Evolutionary conservation across 2,888 invertebrate species (phyloP), one percentile per base, ranked within the genome.

Genomic region (Rhimphoctona megacephalus): DNA sequence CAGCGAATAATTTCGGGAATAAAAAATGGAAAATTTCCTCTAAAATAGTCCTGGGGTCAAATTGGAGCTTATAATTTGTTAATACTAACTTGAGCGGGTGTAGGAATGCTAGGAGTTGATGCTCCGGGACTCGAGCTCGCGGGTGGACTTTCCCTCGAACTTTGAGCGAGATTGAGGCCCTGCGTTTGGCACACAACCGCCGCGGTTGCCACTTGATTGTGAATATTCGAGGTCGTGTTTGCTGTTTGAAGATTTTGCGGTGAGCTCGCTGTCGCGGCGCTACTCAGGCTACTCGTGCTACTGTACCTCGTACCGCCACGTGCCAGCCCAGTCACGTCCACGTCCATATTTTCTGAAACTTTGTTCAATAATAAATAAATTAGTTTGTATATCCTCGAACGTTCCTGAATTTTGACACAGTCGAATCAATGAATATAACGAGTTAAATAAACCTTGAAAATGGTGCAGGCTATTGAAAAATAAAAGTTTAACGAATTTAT

Each of bases 241-340:
- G 85, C 86, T 33, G 90, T 87, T 73, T 94, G 94, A 57, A 92
- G 89, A 79, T 92, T 92, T 83, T 94, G 94, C 19, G 95, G 95
- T 87, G 95, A 95, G 89, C 95, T 95, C 84, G 95, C 94, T 86
- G 95, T 95, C 77, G 95, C 94, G 66, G 94, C 95, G 90, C 95
- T 95, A 85, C 95, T 95, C 85, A 95, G 91, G 87, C 95, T 95
- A 89, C 95, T 95, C 67, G 95, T 95, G 89, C 95, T 95, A 89
- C 95, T 95, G 88, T 95, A 95, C 90, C 95, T 92, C 19, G 94
- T 93, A 39, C 93, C 94, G 79, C 93, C 92, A 11, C 94, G 92
- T 52, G 92, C 91, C 25, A 93, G 89, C 33, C 92, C 93, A 49
- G 92, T 90, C 69, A 92, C 90, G 52, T 94, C 94, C 11, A 94